Conservation (phyloP, 2,888 invertebrate genomes). For the Tinea semifulvella region DNA sequence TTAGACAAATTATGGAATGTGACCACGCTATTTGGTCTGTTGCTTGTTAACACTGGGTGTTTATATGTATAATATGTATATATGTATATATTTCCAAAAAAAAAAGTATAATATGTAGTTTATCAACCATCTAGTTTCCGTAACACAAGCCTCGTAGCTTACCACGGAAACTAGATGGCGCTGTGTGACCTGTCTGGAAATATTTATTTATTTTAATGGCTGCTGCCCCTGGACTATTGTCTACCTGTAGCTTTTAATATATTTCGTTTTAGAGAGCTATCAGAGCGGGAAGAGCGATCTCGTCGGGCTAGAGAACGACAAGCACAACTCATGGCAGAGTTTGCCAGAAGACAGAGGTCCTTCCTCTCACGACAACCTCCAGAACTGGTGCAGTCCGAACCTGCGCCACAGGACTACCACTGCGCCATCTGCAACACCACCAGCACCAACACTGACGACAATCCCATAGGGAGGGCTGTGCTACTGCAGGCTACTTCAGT, state of each 20-base stretch:
- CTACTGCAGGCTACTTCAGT: constrained; percentile 32
- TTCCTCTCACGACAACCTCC: constrained; percentile 75
- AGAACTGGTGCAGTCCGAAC: constrained; percentile 65
- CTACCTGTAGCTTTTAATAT: neutral
- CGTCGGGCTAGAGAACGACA: constrained; percentile 88
- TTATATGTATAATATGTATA: too few relatives aligned
- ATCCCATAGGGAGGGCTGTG: constrained; percentile 85
- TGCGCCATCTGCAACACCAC: constrained; percentile 97
- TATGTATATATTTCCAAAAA: too few relatives aligned
- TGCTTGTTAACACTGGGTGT: too few relatives aligned
- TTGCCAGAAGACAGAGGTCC: constrained; percentile 88
- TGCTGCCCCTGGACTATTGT: too few relatives aligned
- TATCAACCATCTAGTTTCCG: too few relatives aligned
- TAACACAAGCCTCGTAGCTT: too few relatives aligned
- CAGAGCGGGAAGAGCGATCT: constrained; percentile 85
- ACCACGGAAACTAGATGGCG: too few relatives aligned
- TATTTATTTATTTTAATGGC: too few relatives aligned
- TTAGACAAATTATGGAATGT: too few relatives aligned
- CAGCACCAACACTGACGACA: constrained; percentile 77
- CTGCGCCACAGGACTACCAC: constrained; percentile 82
- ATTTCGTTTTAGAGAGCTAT: constrained; percentile 63
- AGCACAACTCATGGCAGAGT: constrained; percentile 91
- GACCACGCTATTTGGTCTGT: too few relatives aligned
- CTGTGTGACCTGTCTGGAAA: too few relatives aligned
- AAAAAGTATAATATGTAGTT: too few relatives aligned